Percentiles rank a stretch among this genome's conserved stretches.
phyloP scores from a whole-genome alignment of 53 echinoderm and acorn worm genomes.

The Henricia sp. region DNA sequence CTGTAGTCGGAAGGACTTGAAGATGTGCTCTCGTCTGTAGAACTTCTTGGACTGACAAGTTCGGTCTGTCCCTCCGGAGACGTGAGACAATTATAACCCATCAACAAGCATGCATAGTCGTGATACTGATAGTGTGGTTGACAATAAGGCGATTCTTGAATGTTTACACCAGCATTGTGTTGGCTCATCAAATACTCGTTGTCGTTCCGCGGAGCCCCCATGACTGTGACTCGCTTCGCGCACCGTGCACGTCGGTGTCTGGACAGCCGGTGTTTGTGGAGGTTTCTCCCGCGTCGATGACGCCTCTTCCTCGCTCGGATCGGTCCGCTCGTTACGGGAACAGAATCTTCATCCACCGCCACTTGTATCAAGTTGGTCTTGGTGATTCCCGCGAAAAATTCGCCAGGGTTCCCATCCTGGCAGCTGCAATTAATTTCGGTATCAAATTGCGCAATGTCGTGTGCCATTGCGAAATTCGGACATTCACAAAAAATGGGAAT shows the following conservation, averaged over 20 bases:
- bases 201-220: conserved; percentile 74
- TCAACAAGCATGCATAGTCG: neutral
- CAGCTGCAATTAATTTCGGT: neutral
- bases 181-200: conserved; percentile 76
- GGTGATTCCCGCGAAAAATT: no score
- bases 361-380: neutral
- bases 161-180: conserved; percentile 14
- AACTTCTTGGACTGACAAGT: neutral
- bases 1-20: conserved; percentile 43
- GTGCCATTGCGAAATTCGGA: conserved; percentile 18
- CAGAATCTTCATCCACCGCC: neutral
- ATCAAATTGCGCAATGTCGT: conserved; percentile 38
- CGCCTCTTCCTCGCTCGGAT: conserved; percentile 44
- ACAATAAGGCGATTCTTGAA: conserved; percentile 4
- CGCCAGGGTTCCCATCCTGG: neutral
- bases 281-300: conserved; percentile 35
- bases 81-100: neutral
- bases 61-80: neutral
- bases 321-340: no score
- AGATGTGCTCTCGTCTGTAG: neutral
- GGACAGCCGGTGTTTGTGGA: conserved; percentile 47
- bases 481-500: neutral
- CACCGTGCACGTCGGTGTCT: conserved; percentile 30
- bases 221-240: neutral
- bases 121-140: neutral